Evolutionary conservation across 1,140 invertebrate species (phyloP), one percentile per base, ranked within the genome.

Genomic region (Bilobella aurantiaca): DNA sequence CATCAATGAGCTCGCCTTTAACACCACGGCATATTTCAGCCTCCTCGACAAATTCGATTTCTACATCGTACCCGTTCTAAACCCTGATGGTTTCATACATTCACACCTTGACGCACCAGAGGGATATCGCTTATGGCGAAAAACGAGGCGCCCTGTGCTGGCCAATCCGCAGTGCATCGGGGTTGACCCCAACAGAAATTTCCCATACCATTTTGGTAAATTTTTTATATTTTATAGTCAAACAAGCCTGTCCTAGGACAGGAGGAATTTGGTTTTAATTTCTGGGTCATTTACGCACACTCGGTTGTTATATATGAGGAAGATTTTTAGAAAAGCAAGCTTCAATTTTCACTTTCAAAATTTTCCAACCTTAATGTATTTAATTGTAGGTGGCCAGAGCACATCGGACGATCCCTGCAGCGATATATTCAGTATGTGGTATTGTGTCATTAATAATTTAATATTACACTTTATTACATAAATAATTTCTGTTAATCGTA

Each of bases 51-150:
- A 32, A 56, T 67, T 71, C 62, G 81, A 82, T 69, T 83, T 83
- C 75, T 81, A 83, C 59, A 78, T 83, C 21, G 63, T 84, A 1
- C 82, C 82, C 0, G 78, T 84, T 2, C 67, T 80, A 0, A 86
- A 86, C 77, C 84, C 85, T 3, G 85, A 86, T 74, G 80, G 80
- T 1, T 79, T 78, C 59, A 73, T 72, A 28, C 78, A 74, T 74
- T 0, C 69, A 69, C 28, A 34, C 58, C 0, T 3, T 16, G n/a
- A 56, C 78, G 49, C 12, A 53, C 37, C 8, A 42, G 8, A n/a
- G n/a, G n/a, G n/a, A n/a, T n/a, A 71, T 28, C 66, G 70, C 1
- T 47, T 72, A 53, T 73, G 70, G 69, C 23, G 73, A 32, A 70
- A 72, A 46, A 73, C 68, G 1, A 58, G 68, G 0, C 32, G 29